Evolutionary conservation across 2,113 vertebrate species (phyloP), one percentile per base, ranked within the genome.

Genomic region (Pavo muticus): DNA sequence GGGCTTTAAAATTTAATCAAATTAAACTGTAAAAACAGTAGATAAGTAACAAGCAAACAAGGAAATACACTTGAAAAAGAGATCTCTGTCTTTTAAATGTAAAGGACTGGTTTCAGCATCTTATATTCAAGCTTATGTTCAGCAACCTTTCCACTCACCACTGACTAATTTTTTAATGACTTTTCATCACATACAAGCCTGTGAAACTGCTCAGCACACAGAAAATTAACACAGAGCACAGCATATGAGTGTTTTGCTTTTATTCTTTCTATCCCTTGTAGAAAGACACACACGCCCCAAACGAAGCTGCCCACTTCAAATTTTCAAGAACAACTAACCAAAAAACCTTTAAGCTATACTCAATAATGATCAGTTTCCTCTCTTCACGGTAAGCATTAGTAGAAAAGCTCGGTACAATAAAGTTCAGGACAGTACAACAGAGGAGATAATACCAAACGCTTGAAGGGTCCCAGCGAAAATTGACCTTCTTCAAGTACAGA

Each of bases 401-500:
- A 75, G 68, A 63, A 84, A 60, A 81, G 32, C 57, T 77, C 72
- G 52, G 20, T 3, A 74, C 50, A 91, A 68, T 59, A 1, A 87
- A 79, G 68, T 88, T 50, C 50, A 48, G 52, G 23, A 32, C 6
- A 45, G 48, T 13, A n/a, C 52, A 88, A 64, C 39, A 83, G 68
- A 76, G n/a, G 23, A 73, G n/a, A 85, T 15, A 69, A 45, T 30
- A 64, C 12, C 52, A 74, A 29, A 50, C 7, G 17, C 76, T 76
- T 77, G 19, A 91, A 68, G 70, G 12, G 65, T 54, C 76, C 59
- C 8, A 47, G 54, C 42, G 76, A 83, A 92, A 95, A 50, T 14
- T 94, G 93, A 94, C 93, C 94, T 67, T 25, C 64, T 73, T 48
- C 75, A 91, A 91, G 20, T 20, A 35, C n/a, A 61, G 30, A 29